Evolutionary conservation across 2,113 vertebrate genomes (phyloP).

Genomic region (Panthera uncia): DNA sequence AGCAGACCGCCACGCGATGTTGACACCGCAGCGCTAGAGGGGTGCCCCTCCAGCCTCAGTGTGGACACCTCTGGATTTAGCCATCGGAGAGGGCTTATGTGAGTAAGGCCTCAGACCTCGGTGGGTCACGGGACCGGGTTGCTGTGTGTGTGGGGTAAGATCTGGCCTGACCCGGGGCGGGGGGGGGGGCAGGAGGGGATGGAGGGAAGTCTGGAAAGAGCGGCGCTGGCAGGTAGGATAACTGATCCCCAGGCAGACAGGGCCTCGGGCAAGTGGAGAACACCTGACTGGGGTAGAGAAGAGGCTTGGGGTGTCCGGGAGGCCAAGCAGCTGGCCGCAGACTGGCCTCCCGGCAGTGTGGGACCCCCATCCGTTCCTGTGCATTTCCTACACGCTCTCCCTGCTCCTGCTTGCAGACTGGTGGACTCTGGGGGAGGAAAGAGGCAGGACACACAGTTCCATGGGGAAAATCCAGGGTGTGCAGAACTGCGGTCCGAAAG

Average conservation of each 20-base stretch:
- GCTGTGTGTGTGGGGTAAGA: background rate
- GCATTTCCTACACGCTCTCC: accelerated
- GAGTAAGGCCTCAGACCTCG: too few relatives aligned
- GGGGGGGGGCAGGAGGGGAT: too few relatives aligned
- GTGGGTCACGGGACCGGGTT: background rate
- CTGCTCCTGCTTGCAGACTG: accelerated
- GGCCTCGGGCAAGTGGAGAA: too few relatives aligned
- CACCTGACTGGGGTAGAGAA: background rate
- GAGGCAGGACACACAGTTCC: background rate
- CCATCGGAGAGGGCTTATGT: background rate
- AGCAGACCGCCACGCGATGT: background rate
- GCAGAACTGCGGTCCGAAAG: background rate
- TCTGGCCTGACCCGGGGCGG: too few relatives aligned
- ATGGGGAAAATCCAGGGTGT: background rate
- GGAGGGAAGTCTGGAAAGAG: background rate
- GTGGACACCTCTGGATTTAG: background rate
- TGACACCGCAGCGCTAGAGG: background rate
- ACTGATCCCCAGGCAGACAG: accelerated
- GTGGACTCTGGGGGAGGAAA: too few relatives aligned
- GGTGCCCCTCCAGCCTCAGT: background rate
- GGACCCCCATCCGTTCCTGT: too few relatives aligned
- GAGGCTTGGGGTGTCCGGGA: background rate
- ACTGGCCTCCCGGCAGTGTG: background rate
- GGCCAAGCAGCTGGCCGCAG: background rate
- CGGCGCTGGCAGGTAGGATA: background rate